Evolutionary conservation across 2,888 invertebrate species (phyloP).

Genomic region (Drosophila leonis): DNA sequence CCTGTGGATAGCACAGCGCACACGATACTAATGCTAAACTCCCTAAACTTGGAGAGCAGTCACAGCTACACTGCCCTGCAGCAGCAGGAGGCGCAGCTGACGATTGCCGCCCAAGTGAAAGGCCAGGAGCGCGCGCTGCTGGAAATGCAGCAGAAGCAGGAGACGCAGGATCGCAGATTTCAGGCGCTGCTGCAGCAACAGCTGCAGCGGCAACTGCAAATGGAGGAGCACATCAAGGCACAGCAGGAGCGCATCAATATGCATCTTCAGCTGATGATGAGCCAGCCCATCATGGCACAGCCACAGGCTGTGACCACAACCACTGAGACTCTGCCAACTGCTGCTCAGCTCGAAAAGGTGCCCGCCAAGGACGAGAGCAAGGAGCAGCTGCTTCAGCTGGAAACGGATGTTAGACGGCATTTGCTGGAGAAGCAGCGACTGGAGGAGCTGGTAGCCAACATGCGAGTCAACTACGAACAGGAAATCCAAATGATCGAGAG

Average conservation of each 20-base stretch:
- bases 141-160: constrained; percentile 84
- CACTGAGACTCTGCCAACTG: not conserved
- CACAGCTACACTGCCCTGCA: constrained; percentile 79
- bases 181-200: constrained; percentile 83
- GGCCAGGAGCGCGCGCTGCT: constrained; percentile 82
- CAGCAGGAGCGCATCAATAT: constrained; percentile 85
- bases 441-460: constrained; percentile 84
- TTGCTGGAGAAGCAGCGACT: constrained; percentile 84
- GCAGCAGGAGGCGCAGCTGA: constrained; percentile 84
- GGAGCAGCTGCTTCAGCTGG: constrained; percentile 71
- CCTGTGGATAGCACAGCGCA: constrained; percentile 52
- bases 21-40: constrained; percentile 76
- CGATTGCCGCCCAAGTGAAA: constrained; percentile 84
- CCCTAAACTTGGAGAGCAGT: constrained; percentile 78
- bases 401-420: constrained; percentile 82
- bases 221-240: constrained; percentile 83
- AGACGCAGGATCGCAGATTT: constrained; percentile 83
- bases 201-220: constrained; percentile 82
- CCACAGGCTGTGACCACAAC: constrained; percentile 13
- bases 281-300: constrained; percentile 69
- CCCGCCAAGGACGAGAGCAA: constrained; percentile 20
- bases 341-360: not conserved
- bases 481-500: constrained; percentile 85
- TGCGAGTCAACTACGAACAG: constrained; percentile 84
- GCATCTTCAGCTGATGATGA: constrained; percentile 84